Conservation (phyloP, 2,888 invertebrate genomes). For the Drosophila eohydei region DNA sequence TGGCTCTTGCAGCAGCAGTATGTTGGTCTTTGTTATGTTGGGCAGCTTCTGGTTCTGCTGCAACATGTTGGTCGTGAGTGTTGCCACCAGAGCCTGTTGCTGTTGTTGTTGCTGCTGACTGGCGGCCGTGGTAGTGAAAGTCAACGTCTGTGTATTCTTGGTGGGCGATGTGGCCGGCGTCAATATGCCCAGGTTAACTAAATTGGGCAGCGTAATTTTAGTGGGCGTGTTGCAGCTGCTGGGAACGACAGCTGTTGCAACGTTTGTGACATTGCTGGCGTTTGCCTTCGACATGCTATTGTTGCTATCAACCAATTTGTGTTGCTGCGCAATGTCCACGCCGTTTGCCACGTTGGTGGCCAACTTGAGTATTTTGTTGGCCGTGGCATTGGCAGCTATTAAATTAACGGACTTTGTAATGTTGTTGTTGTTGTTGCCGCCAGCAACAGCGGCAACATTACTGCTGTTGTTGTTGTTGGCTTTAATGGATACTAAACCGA, state of each 20-base stretch:
- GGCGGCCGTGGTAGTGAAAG: slow-evolving; percentile 75
- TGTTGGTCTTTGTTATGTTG: slow-evolving; percentile 66
- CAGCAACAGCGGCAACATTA: slow-evolving; percentile 36
- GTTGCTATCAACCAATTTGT: slow-evolving; percentile 60
- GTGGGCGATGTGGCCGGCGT: slow-evolving; percentile 86
- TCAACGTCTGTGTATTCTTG: slow-evolving; percentile 83
- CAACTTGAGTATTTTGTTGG: slow-evolving; percentile 84
- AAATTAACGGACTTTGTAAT: slow-evolving; percentile 79
- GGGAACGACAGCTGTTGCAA: slow-evolving; percentile 33
- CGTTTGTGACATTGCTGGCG: slow-evolving; percentile 47
- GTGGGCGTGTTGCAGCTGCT: slow-evolving; percentile 65
- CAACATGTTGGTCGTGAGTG: slow-evolving; percentile 66
- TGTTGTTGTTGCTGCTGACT: slow-evolving; percentile 74
- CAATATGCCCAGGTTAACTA: slow-evolving; percentile 85
- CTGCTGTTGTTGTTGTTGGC: slow-evolving; percentile 65
- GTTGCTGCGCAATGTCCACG: slow-evolving; percentile 72
- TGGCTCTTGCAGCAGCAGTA: slow-evolving; percentile 66
- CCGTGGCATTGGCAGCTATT: slow-evolving; percentile 84
- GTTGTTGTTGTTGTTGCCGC: slow-evolving; percentile 40
- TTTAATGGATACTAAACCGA: slow-evolving; percentile 84
- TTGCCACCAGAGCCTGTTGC: slow-evolving; percentile 70
- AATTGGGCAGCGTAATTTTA: slow-evolving; percentile 84
- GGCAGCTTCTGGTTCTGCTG: slow-evolving; percentile 59
- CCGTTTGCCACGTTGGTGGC: slow-evolving; percentile 83
- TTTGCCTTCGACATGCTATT: slow-evolving; percentile 49